A percentile compares a stretch with the other conserved stretches of the same genome.
These are phyloP conservation scores for Parapsyche elsis DNA, from an alignment of 1,140 invertebrate genomes.

Conservation along the genomic window DNA sequence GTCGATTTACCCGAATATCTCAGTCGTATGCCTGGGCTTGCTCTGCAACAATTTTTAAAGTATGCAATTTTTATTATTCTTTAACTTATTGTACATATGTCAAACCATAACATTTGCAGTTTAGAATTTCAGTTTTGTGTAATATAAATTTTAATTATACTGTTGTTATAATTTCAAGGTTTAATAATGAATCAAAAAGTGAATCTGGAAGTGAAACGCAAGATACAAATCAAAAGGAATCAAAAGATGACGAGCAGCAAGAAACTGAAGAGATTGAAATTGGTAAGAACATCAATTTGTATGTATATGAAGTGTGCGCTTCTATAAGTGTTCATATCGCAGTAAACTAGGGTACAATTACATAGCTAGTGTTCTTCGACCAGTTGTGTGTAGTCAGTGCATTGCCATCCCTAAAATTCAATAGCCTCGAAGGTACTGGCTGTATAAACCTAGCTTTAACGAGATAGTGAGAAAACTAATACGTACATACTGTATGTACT, in stretches of 20 bases:
- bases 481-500: no score
- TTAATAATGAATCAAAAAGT: slow-evolving; percentile 20
- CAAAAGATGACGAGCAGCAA: slow-evolving; percentile 15
- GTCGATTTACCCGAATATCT: slow-evolving; percentile 51
- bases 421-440: no score
- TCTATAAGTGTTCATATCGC: no score
- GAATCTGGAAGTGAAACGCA: background rate
- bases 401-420: no score
- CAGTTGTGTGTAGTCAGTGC: no score
- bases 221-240: background rate
- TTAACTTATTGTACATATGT: background rate
- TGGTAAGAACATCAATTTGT: background rate
- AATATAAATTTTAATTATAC: slow-evolving; percentile 5
- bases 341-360: no score
- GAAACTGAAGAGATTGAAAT: slow-evolving; percentile 15
- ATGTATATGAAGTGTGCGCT: no score
- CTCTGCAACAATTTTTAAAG: slow-evolving; percentile 68
- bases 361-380: no score
- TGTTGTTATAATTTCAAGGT: slow-evolving; percentile 4
- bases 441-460: no score
- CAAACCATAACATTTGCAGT: background rate
- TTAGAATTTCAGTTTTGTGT: background rate
- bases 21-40: slow-evolving; percentile 32
- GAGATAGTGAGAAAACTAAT: no score
- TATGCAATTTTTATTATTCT: slow-evolving; percentile 2